phyloP scores from a whole-genome alignment of 2,797 vertebrate genomes.

The Argya squamiceps region DNA sequence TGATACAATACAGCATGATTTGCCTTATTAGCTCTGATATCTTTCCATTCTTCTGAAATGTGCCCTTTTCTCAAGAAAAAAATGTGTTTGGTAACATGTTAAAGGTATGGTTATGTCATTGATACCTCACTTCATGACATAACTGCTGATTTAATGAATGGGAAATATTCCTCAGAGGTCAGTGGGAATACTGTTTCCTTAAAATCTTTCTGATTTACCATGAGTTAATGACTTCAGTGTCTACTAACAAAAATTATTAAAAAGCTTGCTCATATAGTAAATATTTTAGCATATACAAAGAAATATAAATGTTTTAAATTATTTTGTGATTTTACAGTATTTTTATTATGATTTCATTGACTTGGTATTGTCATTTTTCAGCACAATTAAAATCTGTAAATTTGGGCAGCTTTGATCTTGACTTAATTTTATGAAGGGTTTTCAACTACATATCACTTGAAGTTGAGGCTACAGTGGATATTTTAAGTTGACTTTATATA shows the following conservation, averaged over 20 bases:
- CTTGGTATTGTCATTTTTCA: background rate
- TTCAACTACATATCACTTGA: background rate
- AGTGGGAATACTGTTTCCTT: background rate
- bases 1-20: background rate
- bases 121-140: background rate
- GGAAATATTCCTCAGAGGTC: background rate
- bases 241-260: background rate
- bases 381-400: background rate
- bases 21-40: background rate
- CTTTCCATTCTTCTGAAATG: background rate
- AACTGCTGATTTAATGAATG: background rate
- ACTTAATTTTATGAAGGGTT: background rate
- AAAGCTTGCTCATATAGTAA: background rate
- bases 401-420: background rate
- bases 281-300: background rate
- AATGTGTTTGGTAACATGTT: background rate
- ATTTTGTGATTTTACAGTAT: background rate
- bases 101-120: background rate
- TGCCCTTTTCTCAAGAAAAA: background rate
- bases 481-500: background rate
- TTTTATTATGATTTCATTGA: background rate
- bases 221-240: background rate
- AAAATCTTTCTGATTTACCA: background rate
- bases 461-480: background rate
- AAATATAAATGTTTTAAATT: background rate